A percentile compares a stretch with the other conserved stretches of the same genome.
Conservation (phyloP, 2,113 vertebrate genomes). For the Corynorhinus townsendii region DNA sequence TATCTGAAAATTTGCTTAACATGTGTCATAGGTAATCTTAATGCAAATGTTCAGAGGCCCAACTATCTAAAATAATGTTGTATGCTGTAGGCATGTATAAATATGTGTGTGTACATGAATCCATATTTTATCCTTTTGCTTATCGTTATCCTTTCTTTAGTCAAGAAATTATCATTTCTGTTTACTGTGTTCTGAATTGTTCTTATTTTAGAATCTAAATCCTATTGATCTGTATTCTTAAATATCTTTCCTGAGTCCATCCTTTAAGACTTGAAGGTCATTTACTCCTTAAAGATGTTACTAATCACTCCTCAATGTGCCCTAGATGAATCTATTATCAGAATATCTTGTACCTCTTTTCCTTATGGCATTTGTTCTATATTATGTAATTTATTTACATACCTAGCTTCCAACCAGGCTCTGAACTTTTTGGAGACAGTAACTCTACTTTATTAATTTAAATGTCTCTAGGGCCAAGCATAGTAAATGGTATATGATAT, state of each 20-base stretch:
- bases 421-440: not conserved
- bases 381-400: not conserved
- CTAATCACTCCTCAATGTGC: not conserved
- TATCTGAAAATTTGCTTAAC: not conserved
- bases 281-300: not conserved
- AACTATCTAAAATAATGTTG: not conserved
- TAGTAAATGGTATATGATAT: not conserved
- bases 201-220: no score
- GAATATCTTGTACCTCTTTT: not conserved
- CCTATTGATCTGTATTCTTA: not conserved
- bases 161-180: no score
- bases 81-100: not conserved
- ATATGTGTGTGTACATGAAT: not conserved
- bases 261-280: not conserved
- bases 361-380: not conserved
- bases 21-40: not conserved
- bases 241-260: not conserved
- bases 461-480: not conserved
- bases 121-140: not conserved
- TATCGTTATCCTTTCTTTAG: no score
- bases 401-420: not conserved
- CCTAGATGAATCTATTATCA: not conserved
- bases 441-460: not conserved
- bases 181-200: no score
- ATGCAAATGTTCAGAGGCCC: not conserved